These are phyloP conservation scores for Callopanchax toddi DNA, from an alignment of 2,113 vertebrate genomes.

Conservation along the genomic window DNA sequence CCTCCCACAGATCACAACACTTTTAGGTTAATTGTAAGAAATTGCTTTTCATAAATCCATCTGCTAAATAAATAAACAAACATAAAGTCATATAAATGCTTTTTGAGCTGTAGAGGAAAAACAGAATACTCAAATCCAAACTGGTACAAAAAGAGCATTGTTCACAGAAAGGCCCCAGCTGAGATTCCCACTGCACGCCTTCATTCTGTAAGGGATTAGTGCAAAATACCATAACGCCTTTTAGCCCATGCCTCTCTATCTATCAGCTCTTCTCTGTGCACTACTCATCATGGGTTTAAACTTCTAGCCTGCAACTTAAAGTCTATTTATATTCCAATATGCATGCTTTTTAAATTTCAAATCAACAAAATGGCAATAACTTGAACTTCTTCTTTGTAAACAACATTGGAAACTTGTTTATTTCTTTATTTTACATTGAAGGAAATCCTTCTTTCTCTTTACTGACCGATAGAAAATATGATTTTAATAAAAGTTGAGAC, in stretches of 20 bases:
- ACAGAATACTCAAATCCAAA: too few species aligned
- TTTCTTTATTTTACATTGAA: too few species aligned
- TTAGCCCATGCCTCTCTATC: not conserved
- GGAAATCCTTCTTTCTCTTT: not conserved
- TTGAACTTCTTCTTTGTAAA: too few species aligned
- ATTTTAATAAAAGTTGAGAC: rapidly evolving
- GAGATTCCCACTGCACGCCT: not conserved
- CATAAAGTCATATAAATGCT: not conserved
- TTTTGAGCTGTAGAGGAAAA: not conserved
- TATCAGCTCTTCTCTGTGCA: too few species aligned
- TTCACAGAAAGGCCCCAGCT: not conserved
- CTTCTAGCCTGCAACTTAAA: not conserved
- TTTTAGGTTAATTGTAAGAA: too few species aligned
- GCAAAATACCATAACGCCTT: not conserved
- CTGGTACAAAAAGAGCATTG: not conserved
- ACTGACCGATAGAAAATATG: constrained; percentile 21
- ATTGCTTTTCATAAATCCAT: too few species aligned
- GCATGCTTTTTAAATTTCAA: too few species aligned
- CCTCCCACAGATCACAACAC: too few species aligned
- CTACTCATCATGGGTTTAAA: not conserved
- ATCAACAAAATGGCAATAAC: too few species aligned
- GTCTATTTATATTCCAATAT: too few species aligned
- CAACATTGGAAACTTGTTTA: too few species aligned
- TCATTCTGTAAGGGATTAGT: not conserved
- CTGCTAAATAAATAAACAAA: too few species aligned